These are phyloP conservation scores for Bubo blakistoni DNA, from an alignment of 2,113 vertebrate species.

Conservation along the genomic window DNA sequence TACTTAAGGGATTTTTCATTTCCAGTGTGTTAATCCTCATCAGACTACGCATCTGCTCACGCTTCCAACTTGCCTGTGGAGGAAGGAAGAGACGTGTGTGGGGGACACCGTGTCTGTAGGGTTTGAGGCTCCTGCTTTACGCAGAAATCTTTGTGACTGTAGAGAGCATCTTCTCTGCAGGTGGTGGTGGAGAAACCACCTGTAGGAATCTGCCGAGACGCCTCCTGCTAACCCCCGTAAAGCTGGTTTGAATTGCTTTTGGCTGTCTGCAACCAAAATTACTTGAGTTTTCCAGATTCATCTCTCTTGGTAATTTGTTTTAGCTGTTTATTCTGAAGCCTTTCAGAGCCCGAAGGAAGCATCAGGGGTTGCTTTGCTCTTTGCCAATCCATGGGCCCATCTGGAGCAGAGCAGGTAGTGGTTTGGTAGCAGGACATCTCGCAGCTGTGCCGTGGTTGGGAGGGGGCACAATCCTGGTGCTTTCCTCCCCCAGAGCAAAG, in stretches of 20 bases:
- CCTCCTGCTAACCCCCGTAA: background rate
- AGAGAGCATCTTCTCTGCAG: background rate
- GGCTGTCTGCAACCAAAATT: background rate
- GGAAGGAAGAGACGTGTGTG: background rate
- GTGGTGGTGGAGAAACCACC: background rate
- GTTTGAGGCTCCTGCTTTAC: accelerated
- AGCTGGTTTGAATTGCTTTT: accelerated
- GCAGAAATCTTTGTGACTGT: accelerated
- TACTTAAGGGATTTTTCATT: background rate
- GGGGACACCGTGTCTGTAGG: background rate
- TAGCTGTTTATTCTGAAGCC: background rate
- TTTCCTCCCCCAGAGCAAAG: background rate
- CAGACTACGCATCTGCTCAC: background rate
- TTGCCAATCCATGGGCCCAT: accelerated
- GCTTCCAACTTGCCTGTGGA: accelerated
- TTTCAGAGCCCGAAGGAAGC: background rate
- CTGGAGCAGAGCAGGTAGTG: background rate
- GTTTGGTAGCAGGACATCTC: background rate
- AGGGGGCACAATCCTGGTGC: background rate
- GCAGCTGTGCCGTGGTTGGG: accelerated
- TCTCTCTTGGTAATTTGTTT: background rate
- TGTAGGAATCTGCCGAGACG: background rate
- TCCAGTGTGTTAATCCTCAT: background rate
- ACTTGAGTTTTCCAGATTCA: accelerated
- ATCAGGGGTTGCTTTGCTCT: background rate